Base-by-base conservation (phyloP, 92 coral and sea anemone species). In the Phymanthus crucifer region DNA sequence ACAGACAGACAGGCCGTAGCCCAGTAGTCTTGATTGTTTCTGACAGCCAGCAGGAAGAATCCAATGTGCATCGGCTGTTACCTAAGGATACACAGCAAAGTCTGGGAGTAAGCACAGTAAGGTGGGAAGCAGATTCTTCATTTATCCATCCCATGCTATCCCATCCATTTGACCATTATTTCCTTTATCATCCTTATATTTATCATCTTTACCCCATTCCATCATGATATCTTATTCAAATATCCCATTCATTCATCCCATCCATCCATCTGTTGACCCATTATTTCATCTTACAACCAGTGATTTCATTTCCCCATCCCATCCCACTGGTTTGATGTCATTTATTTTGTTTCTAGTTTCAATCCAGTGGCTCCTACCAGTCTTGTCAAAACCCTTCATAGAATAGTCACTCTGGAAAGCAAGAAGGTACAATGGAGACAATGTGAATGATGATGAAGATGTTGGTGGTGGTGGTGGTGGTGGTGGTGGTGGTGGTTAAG, bases 331-430 rank as follows among this genome's bases (percentile, higher is more conserved):
- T 70, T 40, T 40, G 13, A 36, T 47, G n/a, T 27, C 12, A 24
- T 38, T 46, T 32, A 11, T 58, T 66, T 78, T 66, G 23, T 38
- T 32, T 23, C 10, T 33, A 82, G 99, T 66, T 96, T 90, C 78
- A 96, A 96, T 66, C 99, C 99, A 21, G 94, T 92, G 40, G 97
- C 99, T 19, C 95, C 85, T 70, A 96, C 99, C 74, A 93, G 97
- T 80, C 82, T 96, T 46, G 91, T 89, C 75, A 96, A 96, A 56
- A 77, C 94, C 24, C 77, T 90, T 31, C 91, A 87, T 75, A 89
- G 93, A 77, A 89, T 96, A 33, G 84, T 87, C 37, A 84, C 93
- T 10, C 45, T 76, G 35, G 98, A 93, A 80, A 82, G 86, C 32
- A 88, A 93, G 65, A 89, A 90, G 97, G 98, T 93, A 61, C 32